Conservation (phyloP, 2,113 vertebrate genomes). For the Orcinus orca region DNA sequence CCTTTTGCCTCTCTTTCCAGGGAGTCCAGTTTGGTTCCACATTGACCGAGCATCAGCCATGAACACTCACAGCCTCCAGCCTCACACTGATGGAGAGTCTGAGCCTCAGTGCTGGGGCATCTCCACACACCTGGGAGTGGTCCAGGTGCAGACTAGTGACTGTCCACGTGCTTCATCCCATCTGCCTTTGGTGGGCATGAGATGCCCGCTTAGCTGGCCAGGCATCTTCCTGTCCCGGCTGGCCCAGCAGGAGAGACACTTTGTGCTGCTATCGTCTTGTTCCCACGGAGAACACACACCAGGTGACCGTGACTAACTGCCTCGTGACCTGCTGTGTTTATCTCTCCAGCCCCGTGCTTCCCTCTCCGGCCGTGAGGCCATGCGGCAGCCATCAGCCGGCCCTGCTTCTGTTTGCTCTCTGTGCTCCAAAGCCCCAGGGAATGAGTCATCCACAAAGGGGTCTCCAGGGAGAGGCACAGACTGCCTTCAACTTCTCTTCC, state of each 20-base stretch:
- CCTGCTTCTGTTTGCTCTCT: slow-evolving; percentile 58
- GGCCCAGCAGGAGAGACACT: background rate
- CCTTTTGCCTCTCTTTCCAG: background rate
- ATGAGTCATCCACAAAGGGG: slow-evolving; percentile 74
- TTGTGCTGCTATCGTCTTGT: slow-evolving; percentile 6
- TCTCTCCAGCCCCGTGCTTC: slow-evolving; percentile 66
- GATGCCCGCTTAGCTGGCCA: background rate
- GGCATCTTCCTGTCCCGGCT: background rate
- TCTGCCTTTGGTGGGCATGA: background rate
- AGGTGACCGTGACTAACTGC: slow-evolving; percentile 44
- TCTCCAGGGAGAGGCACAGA: slow-evolving; percentile 55
- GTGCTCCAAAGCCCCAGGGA: slow-evolving; percentile 56
- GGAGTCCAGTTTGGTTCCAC: background rate
- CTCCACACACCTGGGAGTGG: background rate
- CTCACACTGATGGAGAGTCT: background rate
- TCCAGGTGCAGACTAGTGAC: background rate
- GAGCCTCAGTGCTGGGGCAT: fast-evolving
- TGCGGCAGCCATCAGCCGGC: background rate
- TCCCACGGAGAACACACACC: background rate
- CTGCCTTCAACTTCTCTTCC: slow-evolving; percentile 40
- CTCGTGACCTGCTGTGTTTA: slow-evolving; percentile 65
- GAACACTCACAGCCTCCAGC: background rate
- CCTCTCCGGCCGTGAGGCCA: background rate
- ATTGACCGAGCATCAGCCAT: background rate
- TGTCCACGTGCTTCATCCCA: background rate